These are phyloP conservation scores for Poecilia velifera DNA, from an alignment of 2,797 vertebrate genomes.

Conservation along the genomic window DNA sequence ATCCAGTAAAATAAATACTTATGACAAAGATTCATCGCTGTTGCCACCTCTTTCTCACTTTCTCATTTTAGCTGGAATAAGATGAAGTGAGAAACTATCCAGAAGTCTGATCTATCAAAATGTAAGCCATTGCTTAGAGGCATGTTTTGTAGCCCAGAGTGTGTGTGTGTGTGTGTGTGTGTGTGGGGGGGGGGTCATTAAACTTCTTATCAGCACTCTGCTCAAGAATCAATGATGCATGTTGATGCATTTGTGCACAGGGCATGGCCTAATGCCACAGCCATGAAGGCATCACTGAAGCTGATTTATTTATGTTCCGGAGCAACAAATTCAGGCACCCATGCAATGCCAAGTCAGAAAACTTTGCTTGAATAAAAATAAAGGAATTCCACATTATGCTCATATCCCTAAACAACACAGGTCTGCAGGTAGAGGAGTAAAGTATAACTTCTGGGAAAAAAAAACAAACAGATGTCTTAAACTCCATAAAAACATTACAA, in stretches of 20 bases:
- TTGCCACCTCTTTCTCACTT: background rate
- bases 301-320: background rate
- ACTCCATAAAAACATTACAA: background rate
- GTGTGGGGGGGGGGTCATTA: background rate
- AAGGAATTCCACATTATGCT: background rate
- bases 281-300: background rate
- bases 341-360: slow-evolving; percentile 4
- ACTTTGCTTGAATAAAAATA: background rate
- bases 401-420: background rate
- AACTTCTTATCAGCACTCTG: background rate
- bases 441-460: no score
- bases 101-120: background rate
- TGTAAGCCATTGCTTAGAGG: background rate
- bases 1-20: background rate
- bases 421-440: background rate
- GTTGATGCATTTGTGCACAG: slow-evolving; percentile 4
- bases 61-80: background rate
- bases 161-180: no score
- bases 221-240: slow-evolving; percentile 12
- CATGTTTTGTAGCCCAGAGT: background rate
- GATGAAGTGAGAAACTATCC: background rate
- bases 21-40: background rate
- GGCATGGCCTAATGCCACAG: background rate
- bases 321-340: background rate
- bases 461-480: background rate